These are phyloP conservation scores for Cyprinella venusta DNA, from an alignment of 2,797 vertebrate genomes.

Conservation along the genomic window DNA sequence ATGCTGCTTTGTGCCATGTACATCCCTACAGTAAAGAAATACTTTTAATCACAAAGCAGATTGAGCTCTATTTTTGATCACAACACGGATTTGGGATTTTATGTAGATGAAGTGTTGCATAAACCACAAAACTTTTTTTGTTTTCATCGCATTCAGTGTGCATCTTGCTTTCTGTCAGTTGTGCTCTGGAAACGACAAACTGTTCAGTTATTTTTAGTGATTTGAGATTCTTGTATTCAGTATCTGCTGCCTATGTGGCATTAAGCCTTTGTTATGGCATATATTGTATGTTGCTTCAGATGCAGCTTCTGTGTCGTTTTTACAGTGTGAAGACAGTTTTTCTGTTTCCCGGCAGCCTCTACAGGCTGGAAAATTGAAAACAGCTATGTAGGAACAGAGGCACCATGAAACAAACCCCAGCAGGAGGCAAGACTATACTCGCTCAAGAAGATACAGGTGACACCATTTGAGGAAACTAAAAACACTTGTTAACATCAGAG, in stretches of 20 bases:
- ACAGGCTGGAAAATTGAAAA: constrained; percentile 10
- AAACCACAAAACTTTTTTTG: not conserved
- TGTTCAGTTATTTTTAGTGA: not conserved
- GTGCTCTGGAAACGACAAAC: not conserved
- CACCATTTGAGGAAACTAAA: constrained; percentile 16
- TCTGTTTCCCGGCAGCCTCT: not conserved
- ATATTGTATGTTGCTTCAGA: constrained; percentile 14
- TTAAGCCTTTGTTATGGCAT: not conserved
- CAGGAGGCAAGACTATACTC: constrained; percentile 25
- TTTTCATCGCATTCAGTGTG: not conserved
- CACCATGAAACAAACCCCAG: constrained; percentile 21
- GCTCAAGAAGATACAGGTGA: constrained; percentile 28
- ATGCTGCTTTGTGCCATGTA: not conserved
- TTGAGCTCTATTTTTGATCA: not conserved
- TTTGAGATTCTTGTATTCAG: not conserved
- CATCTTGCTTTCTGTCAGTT: not conserved
- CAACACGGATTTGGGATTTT: not conserved
- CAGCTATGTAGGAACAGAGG: constrained; percentile 14
- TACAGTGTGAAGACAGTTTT: not conserved
- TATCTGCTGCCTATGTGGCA: not conserved
- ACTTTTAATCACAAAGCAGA: not conserved
- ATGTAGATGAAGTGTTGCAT: not conserved
- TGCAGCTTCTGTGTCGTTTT: not conserved
- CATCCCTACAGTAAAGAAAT: no score
- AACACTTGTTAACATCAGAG: constrained; percentile 29